Base-by-base conservation (phyloP, 1,140 invertebrate genomes). In the Drosophila nannoptera region DNA sequence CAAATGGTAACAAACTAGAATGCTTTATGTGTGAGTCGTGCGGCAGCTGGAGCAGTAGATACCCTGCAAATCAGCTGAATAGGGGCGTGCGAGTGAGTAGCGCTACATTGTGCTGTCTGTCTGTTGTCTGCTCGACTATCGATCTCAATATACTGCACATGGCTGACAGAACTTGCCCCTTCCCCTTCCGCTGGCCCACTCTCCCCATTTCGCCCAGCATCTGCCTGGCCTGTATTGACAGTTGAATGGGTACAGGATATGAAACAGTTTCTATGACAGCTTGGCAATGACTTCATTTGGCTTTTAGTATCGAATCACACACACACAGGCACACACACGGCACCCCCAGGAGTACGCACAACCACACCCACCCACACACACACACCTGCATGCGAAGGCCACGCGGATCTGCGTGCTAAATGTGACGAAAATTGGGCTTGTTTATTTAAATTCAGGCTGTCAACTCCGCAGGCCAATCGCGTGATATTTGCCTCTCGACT, bases 271-370 rank as follows among this genome's bases (percentile, higher is more conserved):
- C 31, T 52, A 58, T 56, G 74, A 38, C 46, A 60, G 63, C 68
- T 63, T 72, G 59, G 59, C 72, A 82, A 83, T 83, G 78, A 78
- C 75, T 82, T 75, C 63, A 78, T 83, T 83, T 65, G 46, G 46
- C 43, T 40, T 55, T 43, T 43, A 14, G 5, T 35, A n/a, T n/a
- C n/a, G n/a, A n/a, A n/a, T n/a, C 0, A 49, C 31, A 63, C 36
- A 55, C 42, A 49, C 14, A 54, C 22, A 54, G 7, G n/a, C 46
- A 33, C 29, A 32, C 63, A 35, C n/a, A n/a, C n/a, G n/a, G n/a
- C n/a, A n/a, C n/a, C n/a, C n/a, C n/a, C n/a, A n/a, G n/a, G n/a
- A n/a, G n/a, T n/a, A n/a, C n/a, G n/a, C n/a, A n/a, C n/a, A n/a
- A n/a, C n/a, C n/a, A n/a, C n/a, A n/a, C n/a, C n/a, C n/a, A n/a